phyloP scores from a whole-genome alignment of 2,113 vertebrate species.

The Falcunculus frontatus region DNA sequence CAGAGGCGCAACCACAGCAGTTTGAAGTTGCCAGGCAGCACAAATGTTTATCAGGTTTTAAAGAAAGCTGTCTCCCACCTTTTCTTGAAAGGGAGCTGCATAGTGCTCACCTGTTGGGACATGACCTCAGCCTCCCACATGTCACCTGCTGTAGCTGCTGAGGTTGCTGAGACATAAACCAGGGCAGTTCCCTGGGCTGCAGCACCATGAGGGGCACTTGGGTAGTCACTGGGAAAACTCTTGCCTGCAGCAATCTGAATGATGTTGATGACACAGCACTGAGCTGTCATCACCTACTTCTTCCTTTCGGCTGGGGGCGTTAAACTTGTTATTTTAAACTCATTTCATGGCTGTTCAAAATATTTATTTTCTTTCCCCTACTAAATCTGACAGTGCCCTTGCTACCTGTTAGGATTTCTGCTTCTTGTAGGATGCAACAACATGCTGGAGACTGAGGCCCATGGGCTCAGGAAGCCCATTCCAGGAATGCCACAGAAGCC shows the following conservation, averaged over 20 bases:
- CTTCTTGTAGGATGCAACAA: not conserved
- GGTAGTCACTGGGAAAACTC: not conserved
- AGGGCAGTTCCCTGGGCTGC: not conserved
- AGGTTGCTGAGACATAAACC: not conserved
- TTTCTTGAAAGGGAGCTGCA: not conserved
- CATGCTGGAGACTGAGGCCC: not conserved
- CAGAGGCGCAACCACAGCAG: not conserved
- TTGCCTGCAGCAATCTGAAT: not conserved
- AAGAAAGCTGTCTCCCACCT: not conserved
- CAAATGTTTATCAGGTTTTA: not conserved
- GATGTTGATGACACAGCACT: not conserved
- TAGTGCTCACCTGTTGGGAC: not conserved
- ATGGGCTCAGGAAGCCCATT: not conserved
- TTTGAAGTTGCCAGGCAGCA: not conserved
- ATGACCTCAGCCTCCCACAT: not conserved
- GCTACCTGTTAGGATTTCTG: not conserved
- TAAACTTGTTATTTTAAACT: not conserved
- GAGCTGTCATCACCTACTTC: not conserved
- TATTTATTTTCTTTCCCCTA: not conserved
- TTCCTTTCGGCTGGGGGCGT: not conserved
- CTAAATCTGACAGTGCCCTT: not conserved
- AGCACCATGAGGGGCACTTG: accelerated
- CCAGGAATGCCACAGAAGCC: not conserved
- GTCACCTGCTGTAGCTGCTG: not conserved
- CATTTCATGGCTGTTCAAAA: not conserved